Evolutionary conservation across 2,888 invertebrate species (phyloP).

Genomic region (Eumacrocentrus americanus): DNA sequence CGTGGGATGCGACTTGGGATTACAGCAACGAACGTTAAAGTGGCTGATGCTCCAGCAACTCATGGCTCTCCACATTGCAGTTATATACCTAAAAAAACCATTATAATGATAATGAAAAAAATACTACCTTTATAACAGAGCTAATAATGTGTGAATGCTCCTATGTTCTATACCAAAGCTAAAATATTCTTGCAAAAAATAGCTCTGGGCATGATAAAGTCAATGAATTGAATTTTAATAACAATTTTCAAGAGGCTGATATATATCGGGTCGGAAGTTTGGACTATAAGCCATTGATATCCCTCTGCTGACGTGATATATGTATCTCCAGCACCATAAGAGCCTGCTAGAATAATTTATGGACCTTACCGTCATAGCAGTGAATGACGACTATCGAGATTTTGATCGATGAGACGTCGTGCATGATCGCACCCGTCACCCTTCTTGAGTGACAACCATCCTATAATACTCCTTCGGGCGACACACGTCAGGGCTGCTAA

Average conservation of each 20-base stretch:
- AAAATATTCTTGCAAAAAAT: too few relatives aligned
- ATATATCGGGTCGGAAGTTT: background rate
- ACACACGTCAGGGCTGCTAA: too few relatives aligned
- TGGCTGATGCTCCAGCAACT: too few relatives aligned
- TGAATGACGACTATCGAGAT: constrained; percentile 21
- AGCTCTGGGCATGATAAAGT: too few relatives aligned
- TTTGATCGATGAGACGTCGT: constrained; percentile 18
- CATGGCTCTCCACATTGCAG: too few relatives aligned
- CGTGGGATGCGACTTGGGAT: too few relatives aligned
- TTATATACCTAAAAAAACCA: too few relatives aligned
- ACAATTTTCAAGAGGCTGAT: background rate
- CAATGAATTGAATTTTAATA: background rate
- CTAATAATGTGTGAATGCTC: too few relatives aligned
- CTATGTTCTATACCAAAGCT: too few relatives aligned
- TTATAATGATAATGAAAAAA: too few relatives aligned
- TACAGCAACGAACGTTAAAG: too few relatives aligned
- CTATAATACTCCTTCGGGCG: background rate
- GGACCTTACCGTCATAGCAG: constrained; percentile 13
- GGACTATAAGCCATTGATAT: background rate
- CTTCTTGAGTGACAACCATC: background rate
- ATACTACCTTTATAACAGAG: too few relatives aligned
- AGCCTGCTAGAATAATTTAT: constrained; percentile 16
- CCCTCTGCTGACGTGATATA: background rate
- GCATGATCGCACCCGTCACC: background rate
- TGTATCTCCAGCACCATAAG: background rate